Conservation (phyloP, 1,140 invertebrate genomes). For the Mylabris phalerata region DNA sequence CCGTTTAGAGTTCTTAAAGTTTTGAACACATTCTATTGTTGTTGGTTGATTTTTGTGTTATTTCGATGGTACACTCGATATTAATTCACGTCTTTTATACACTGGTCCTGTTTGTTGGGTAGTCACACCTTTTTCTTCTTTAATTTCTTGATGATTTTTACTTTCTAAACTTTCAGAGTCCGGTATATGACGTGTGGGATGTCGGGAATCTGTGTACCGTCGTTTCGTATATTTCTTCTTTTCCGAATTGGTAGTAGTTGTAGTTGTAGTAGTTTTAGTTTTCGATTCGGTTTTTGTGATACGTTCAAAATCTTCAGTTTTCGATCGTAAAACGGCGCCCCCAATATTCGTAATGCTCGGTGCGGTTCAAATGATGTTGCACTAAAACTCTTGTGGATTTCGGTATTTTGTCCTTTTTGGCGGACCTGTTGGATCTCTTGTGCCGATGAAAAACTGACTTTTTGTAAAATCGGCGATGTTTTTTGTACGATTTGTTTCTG, state of each 20-base stretch:
- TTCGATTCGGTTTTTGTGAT: constrained; percentile 42
- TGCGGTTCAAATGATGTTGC: constrained; percentile 39
- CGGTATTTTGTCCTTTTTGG: constrained; percentile 20
- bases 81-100: constrained; percentile 74
- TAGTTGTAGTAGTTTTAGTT: constrained; percentile 28
- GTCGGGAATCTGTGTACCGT: constrained; percentile 55
- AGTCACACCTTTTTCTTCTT: constrained; percentile 22
- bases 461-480: constrained; percentile 45
- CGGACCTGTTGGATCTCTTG: constrained; percentile 47
- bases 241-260: constrained; percentile 48
- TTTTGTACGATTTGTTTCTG: neutral
- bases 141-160: constrained; percentile 13
- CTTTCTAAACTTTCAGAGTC: constrained; percentile 43
- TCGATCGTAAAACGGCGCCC: constrained; percentile 57
- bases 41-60: constrained; percentile 15
- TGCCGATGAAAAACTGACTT: constrained; percentile 52
- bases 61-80: constrained; percentile 60
- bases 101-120: constrained; percentile 43
- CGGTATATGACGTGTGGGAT: constrained; percentile 55
- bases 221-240: constrained; percentile 57
- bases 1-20: neutral
- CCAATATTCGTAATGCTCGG: constrained; percentile 60
- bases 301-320: constrained; percentile 61
- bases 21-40: constrained; percentile 20
- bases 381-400: constrained; percentile 26